Base-by-base conservation (phyloP, 2,888 invertebrate species). In the Apodemia mormo region DNA sequence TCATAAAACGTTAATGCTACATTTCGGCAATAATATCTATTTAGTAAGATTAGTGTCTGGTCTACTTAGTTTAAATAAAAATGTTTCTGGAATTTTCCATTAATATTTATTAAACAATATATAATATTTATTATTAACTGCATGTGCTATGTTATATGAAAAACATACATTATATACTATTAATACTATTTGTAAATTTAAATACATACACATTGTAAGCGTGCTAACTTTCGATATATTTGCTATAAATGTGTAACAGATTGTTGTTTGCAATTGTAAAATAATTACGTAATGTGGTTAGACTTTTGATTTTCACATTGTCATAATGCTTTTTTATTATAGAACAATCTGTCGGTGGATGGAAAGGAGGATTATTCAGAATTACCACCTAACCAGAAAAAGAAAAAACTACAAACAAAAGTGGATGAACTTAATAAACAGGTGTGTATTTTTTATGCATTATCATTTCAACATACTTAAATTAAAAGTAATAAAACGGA, bases 361-460 rank as follows among this genome's bases (percentile, higher is more conserved):
- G 96, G 96, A 85, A 98, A 98, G 97, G 99, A 99, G 95, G 99
- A 99, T 89, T 98, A 97, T 89, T 98, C 98, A 92, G 98, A 99
- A 90, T 94, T 99, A 85, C 99, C 99, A 79, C 99, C 99, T 61
- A 99, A 98, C 92, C 99, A 99, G 89, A 96, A 99, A 93, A 97
- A 98, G 90, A 99, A 99, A 94, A 97, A 97, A 88, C 92, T 98
- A 71, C 94, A 94, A 79, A 95, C 95, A 22, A 96, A 96, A 86
- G 94, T 96, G 37, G 95, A 95, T 75, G 97, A 97, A 82, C 92
- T 97, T 76, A 96, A 95, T 82, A 95, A 95, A 86, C 94, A 94
- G 88, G 94, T 91, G 75, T 45, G 30, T 40, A 54, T 37, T 40
- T 33, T 33, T 49, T 14, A n/a, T 45, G 45, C 12, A 45, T 45